Evolutionary conservation across 1,140 invertebrate genomes (phyloP).

Genomic region (Monochamus saltuarius): DNA sequence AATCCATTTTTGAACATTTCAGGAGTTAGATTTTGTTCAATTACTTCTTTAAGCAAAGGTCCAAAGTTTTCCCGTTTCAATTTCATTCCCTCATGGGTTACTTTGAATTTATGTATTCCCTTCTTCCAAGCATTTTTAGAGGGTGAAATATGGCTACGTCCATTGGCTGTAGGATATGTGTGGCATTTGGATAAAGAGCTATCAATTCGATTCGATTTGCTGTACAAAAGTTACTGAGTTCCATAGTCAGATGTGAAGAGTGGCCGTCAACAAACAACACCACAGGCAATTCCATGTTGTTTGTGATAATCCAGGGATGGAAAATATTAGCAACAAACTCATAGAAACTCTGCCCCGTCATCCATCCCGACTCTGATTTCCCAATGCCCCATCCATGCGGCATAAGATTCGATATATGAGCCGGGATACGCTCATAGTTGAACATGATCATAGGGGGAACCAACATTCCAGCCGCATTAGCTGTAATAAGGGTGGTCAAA

Average conservation of each 20-base stretch:
- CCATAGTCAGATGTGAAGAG: background rate
- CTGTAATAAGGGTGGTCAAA: constrained; percentile 20
- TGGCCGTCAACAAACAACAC: background rate
- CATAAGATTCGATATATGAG: constrained; percentile 26
- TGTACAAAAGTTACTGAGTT: background rate
- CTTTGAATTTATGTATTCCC: background rate
- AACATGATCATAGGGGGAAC: constrained; percentile 46
- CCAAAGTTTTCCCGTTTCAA: constrained; percentile 4
- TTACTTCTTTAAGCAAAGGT: constrained; percentile 1
- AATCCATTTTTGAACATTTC: constrained; percentile 11
- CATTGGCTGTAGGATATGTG: background rate
- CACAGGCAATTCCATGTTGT: constrained; percentile 29
- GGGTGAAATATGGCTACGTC: constrained; percentile 8
- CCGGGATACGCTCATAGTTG: constrained; percentile 45
- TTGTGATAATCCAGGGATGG: constrained; percentile 20
- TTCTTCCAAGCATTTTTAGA: constrained; percentile 3
- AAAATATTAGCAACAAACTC: constrained; percentile 42
- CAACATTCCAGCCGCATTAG: constrained; percentile 29
- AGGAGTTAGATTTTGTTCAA: background rate
- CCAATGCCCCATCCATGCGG: constrained; percentile 46
- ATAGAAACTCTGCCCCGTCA: constrained; percentile 51
- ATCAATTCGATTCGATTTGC: background rate
- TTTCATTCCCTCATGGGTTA: background rate
- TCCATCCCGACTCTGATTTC: constrained; percentile 51
- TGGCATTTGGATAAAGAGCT: too few species aligned